phyloP scores from a whole-genome alignment of 2,797 vertebrate species.

The Platalea minor region DNA sequence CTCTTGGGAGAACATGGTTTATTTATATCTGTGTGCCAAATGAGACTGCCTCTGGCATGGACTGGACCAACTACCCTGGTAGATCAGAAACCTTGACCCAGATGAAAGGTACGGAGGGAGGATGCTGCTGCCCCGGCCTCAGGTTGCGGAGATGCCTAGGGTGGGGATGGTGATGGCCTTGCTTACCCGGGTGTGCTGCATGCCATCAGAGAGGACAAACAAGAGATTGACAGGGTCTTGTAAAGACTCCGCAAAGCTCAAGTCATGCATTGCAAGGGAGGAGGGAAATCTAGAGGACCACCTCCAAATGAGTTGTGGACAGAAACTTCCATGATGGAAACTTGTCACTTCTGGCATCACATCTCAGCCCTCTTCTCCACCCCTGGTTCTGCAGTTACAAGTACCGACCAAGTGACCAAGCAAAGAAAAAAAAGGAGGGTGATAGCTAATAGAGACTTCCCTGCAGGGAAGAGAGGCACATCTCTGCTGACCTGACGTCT shows the following conservation, averaged over 20 bases:
- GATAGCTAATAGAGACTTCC: background rate
- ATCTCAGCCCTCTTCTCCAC: background rate
- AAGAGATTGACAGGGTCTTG: background rate
- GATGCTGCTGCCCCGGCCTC: background rate
- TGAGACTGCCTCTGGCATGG: background rate
- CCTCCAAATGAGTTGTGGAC: background rate
- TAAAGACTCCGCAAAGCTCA: background rate
- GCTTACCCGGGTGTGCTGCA: rapidly evolving
- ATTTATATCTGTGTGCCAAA: background rate
- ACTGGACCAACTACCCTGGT: background rate
- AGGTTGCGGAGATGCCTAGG: background rate
- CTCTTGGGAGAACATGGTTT: background rate
- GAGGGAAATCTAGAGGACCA: background rate
- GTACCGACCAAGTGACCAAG: background rate
- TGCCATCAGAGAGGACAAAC: background rate
- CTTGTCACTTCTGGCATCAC: background rate
- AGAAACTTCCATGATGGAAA: background rate
- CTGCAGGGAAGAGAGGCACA: background rate
- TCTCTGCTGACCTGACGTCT: background rate
- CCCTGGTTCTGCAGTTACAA: background rate
- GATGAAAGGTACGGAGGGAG: background rate
- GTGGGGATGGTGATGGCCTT: background rate
- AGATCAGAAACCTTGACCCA: background rate
- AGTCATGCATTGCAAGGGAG: background rate
- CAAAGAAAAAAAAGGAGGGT: background rate